These are phyloP conservation scores for Gryon sp. DNA, from an alignment of 1,140 invertebrate genomes.

Conservation along the genomic window DNA sequence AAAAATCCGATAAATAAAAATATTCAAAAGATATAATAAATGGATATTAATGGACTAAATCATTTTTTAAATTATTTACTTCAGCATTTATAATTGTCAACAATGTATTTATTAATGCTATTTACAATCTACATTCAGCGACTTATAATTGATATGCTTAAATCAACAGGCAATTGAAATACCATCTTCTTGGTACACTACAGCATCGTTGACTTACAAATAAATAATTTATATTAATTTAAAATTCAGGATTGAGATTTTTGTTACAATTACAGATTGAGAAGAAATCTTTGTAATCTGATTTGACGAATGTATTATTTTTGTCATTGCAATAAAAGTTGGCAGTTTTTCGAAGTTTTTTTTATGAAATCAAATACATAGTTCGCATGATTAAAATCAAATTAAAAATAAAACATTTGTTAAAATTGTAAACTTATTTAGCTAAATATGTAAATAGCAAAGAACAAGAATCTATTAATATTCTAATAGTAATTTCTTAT, in stretches of 20 bases:
- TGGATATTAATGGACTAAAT: too few species aligned
- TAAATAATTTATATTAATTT: constrained; percentile 4
- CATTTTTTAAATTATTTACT: constrained; percentile 16
- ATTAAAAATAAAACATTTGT: neutral
- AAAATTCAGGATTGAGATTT: too few species aligned
- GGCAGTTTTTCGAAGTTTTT: neutral
- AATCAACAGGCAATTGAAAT: neutral
- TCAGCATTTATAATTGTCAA: neutral
- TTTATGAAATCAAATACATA: too few species aligned
- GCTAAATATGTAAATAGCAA: too few species aligned
- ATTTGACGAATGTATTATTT: neutral
- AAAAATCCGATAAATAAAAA: too few species aligned
- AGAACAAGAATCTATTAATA: too few species aligned
- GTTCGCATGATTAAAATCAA: neutral
- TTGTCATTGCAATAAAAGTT: too few species aligned
- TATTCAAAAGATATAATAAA: too few species aligned
- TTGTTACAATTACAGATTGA: neutral
- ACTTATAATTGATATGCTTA: neutral
- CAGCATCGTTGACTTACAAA: neutral
- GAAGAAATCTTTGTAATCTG: too few species aligned
- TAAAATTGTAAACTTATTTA: neutral
- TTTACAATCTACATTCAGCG: constrained; percentile 34
- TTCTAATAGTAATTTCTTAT: too few species aligned
- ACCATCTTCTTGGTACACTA: neutral
- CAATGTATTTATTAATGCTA: constrained; percentile 14